phyloP scores from a whole-genome alignment of 1,140 invertebrate species.

The Varroa destructor region DNA sequence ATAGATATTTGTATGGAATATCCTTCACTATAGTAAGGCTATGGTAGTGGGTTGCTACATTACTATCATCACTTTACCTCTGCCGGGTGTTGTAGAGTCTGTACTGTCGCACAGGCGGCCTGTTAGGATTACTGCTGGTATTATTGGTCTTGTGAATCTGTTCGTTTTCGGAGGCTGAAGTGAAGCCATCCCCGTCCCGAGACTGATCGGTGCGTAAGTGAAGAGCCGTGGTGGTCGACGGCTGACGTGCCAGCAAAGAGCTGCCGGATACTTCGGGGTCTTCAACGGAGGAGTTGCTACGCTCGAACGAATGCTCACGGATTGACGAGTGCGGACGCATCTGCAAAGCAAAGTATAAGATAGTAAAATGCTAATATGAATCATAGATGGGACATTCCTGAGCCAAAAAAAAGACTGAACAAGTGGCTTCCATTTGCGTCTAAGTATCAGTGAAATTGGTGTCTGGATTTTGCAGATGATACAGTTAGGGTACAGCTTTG shows the following conservation, averaged over 20 bases:
- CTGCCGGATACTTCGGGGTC: slow-evolving; percentile 17
- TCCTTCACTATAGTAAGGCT: no score
- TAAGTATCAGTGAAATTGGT: no score
- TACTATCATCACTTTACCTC: neutral
- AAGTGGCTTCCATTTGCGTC: no score
- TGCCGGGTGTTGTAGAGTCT: slow-evolving; percentile 25
- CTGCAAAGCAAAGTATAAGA: neutral
- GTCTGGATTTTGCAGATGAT: no score
- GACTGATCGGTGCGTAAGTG: slow-evolving; percentile 7
- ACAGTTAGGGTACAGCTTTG: no score
- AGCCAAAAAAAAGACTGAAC: no score
- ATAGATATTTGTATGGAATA: no score
- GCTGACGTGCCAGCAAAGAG: slow-evolving; percentile 7
- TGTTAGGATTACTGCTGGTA: no score
- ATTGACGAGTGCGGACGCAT: slow-evolving; percentile 25
- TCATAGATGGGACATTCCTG: no score
- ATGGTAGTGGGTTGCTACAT: neutral
- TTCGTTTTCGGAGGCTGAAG: slow-evolving; percentile 22
- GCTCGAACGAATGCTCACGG: slow-evolving; percentile 25
- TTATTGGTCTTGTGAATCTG: neutral
- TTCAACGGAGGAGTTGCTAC: slow-evolving; percentile 20
- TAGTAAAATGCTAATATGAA: no score
- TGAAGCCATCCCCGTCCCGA: slow-evolving; percentile 25
- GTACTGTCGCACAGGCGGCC: slow-evolving; percentile 11
- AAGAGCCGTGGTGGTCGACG: slow-evolving; percentile 16